These are phyloP conservation scores for Apocheima hispidaria DNA, from an alignment of 2,888 invertebrate genomes.

Conservation along the genomic window DNA sequence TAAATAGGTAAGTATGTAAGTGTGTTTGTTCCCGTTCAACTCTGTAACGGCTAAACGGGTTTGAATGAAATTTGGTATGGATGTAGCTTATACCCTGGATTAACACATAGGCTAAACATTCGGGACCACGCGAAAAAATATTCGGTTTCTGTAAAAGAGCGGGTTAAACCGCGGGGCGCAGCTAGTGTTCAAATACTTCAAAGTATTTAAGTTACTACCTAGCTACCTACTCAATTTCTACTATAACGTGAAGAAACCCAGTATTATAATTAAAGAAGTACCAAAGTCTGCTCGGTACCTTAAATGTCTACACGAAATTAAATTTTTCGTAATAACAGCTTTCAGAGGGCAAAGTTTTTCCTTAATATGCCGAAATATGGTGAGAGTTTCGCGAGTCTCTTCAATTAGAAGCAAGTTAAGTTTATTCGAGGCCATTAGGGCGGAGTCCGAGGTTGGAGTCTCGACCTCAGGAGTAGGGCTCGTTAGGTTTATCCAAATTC, in stretches of 20 bases:
- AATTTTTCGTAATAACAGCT: slow-evolving; percentile 40
- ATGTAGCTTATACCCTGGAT: too few species aligned
- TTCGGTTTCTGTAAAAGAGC: too few species aligned
- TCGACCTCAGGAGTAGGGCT: slow-evolving; percentile 22
- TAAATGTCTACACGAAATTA: slow-evolving; percentile 39
- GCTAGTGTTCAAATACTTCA: too few species aligned
- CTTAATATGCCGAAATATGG: slow-evolving; percentile 44
- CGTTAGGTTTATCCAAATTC: slow-evolving; percentile 29
- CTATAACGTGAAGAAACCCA: not conserved
- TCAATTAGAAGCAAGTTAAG: slow-evolving; percentile 60
- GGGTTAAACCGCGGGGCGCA: too few species aligned
- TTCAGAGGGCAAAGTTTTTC: slow-evolving; percentile 38
- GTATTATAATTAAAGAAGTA: slow-evolving; percentile 1
- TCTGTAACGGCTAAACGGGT: too few species aligned
- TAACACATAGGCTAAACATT: too few species aligned
- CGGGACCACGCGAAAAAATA: too few species aligned
- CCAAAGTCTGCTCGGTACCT: not conserved
- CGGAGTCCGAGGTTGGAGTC: slow-evolving; percentile 43
- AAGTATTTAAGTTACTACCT: not conserved
- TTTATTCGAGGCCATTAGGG: slow-evolving; percentile 55
- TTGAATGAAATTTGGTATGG: too few species aligned
- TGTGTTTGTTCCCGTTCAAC: too few species aligned
- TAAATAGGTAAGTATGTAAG: too few species aligned
- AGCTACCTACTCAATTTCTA: not conserved
- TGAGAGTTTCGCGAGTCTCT: slow-evolving; percentile 45